Conservation (phyloP, 2,888 invertebrate species). For the Drosophila incognita region DNA sequence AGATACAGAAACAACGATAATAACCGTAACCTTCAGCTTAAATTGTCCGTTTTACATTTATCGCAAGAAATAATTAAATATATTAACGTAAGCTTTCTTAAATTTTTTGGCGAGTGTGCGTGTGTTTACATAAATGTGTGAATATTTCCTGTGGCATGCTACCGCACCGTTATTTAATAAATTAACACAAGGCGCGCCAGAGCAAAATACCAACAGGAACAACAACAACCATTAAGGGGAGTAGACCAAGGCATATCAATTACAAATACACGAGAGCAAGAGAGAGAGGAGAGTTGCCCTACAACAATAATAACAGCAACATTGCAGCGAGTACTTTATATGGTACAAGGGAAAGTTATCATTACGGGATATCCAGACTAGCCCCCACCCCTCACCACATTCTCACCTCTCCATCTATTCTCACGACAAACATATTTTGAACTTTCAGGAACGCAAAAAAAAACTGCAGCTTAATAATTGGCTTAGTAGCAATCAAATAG, state of each 20-base stretch:
- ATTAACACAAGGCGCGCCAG: constrained; percentile 41
- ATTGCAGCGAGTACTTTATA: constrained; percentile 29
- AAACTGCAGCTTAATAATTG: constrained; percentile 51
- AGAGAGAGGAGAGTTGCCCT: constrained; percentile 23
- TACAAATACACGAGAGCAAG: constrained; percentile 14
- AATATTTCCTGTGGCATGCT: constrained; percentile 40
- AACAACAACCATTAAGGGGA: constrained; percentile 41
- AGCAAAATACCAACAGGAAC: constrained; percentile 3
- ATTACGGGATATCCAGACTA: constrained; percentile 19
- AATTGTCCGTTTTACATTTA: constrained; percentile 7
- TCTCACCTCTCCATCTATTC: neutral
- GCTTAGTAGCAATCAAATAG: constrained; percentile 48
- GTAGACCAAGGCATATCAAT: constrained; percentile 36
- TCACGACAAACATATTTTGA: constrained; percentile 3
- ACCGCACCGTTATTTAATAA: constrained; percentile 42
- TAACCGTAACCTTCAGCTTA: neutral
- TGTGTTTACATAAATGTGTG: constrained; percentile 3
- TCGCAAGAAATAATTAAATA: constrained; percentile 18
- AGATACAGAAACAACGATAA: constrained; percentile 10
- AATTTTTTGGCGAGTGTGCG: neutral
- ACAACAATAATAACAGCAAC: constrained; percentile 21
- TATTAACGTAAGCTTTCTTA: neutral
- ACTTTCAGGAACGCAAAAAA: constrained; percentile 30
- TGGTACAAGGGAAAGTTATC: constrained; percentile 55
- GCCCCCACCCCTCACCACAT: neutral